phyloP scores from a whole-genome alignment of 2,113 vertebrate genomes.

The Leptocoma aspasia region DNA sequence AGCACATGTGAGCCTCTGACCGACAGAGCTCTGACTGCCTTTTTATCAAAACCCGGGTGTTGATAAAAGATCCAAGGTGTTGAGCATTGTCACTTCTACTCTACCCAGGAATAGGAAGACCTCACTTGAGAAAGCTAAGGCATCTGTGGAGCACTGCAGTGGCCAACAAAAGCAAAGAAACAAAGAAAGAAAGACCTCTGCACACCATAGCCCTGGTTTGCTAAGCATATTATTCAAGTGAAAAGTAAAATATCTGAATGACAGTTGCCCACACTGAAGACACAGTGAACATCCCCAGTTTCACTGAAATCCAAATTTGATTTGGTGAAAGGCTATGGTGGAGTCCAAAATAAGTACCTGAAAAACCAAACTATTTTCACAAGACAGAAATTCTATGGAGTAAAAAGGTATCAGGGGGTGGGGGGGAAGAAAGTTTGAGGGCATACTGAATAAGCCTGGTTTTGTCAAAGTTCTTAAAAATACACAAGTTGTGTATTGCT shows the following conservation, averaged over 20 bases:
- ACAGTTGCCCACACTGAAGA: background rate
- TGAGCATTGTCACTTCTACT: background rate
- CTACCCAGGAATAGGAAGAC: background rate
- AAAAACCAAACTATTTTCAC: background rate
- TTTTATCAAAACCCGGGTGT: background rate
- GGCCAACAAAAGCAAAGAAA: background rate
- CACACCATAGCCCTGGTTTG: background rate
- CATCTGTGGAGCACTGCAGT: background rate
- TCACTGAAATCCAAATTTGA: background rate
- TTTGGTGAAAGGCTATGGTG: background rate
- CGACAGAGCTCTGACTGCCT: background rate
- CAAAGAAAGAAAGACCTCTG: background rate
- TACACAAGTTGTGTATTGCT: background rate
- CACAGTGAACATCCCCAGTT: background rate
- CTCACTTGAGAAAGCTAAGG: background rate
- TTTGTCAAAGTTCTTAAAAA: background rate
- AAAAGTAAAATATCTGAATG: background rate
- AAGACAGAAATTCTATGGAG: background rate
- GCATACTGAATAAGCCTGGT: background rate
- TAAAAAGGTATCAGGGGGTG: background rate
- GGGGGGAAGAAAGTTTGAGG: background rate
- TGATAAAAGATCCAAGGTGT: background rate
- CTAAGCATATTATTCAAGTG: background rate
- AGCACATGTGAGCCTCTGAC: background rate
- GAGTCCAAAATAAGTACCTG: background rate